Evolutionary conservation across 2,113 vertebrate genomes (phyloP).

Genomic region (Calidris pygmaea): DNA sequence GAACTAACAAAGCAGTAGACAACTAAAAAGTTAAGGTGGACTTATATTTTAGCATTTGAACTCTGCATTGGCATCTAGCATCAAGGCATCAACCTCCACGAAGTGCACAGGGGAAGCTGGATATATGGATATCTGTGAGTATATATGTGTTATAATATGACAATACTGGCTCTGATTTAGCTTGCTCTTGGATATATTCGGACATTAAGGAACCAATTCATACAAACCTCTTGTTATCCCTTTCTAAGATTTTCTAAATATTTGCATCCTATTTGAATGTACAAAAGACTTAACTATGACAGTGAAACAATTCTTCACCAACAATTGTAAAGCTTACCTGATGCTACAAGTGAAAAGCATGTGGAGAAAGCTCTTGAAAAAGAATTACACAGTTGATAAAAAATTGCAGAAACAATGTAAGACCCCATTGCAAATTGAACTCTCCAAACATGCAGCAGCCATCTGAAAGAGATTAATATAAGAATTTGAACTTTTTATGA

Average conservation of each 20-base stretch:
- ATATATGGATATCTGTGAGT: neutral
- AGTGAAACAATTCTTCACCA: neutral
- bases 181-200: neutral
- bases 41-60: neutral
- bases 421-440: neutral
- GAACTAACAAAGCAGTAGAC: neutral
- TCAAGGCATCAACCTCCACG: neutral
- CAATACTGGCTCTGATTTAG: neutral
- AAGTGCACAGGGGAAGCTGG: neutral
- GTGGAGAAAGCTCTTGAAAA: neutral
- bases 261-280: neutral
- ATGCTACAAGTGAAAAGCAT: neutral
- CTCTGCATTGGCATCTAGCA: neutral
- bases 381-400: neutral
- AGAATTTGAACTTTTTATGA: neutral
- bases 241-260: neutral
- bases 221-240: neutral
- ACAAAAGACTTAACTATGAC: neutral
- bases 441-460: neutral
- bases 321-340: neutral
- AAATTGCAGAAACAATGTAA: neutral
- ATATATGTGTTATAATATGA: fast-evolving
- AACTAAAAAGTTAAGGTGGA: neutral
- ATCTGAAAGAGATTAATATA: conserved; percentile 8
- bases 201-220: neutral